Evolutionary conservation across 2,113 vertebrate genomes (phyloP).

Genomic region (Onychostruthus taczanowskii): DNA sequence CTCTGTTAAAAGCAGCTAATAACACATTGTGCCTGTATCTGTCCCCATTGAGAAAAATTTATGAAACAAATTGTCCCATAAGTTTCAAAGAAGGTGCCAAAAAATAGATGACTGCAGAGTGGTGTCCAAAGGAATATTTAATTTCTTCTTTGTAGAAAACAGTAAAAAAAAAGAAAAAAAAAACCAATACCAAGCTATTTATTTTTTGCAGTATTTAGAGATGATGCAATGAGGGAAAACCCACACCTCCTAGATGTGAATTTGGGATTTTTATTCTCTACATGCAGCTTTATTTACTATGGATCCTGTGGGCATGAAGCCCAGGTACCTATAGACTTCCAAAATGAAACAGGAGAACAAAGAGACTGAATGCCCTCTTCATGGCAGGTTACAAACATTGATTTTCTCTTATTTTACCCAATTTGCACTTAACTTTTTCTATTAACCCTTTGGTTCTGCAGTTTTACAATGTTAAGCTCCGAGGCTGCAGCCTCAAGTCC

Average conservation of each 20-base stretch:
- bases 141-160: slow-evolving; percentile 25
- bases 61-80: not conserved
- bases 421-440: slow-evolving; percentile 49
- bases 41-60: not conserved
- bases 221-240: slow-evolving; percentile 24
- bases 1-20: not conserved
- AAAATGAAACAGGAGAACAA: slow-evolving; percentile 47
- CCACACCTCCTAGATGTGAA: not conserved
- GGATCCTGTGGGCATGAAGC: not conserved
- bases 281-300: not conserved
- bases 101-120: not conserved
- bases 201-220: slow-evolving; percentile 22
- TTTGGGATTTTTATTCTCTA: slow-evolving; percentile 24
- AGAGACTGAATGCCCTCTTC: slow-evolving; percentile 23
- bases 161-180: not conserved
- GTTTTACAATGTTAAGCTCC: not conserved
- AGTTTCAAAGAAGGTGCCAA: not conserved
- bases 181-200: not conserved
- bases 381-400: slow-evolving; percentile 1
- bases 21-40: not conserved
- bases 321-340: slow-evolving; percentile 44
- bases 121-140: not conserved
- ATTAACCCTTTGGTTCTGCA: slow-evolving; percentile 48
- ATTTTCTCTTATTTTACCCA: slow-evolving; percentile 56
- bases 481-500: not conserved